Percentiles rank a stretch among this genome's conserved stretches.
Evolutionary conservation across 2,797 vertebrate genomes (phyloP).

Genomic region (Anisognathus igniventris): DNA sequence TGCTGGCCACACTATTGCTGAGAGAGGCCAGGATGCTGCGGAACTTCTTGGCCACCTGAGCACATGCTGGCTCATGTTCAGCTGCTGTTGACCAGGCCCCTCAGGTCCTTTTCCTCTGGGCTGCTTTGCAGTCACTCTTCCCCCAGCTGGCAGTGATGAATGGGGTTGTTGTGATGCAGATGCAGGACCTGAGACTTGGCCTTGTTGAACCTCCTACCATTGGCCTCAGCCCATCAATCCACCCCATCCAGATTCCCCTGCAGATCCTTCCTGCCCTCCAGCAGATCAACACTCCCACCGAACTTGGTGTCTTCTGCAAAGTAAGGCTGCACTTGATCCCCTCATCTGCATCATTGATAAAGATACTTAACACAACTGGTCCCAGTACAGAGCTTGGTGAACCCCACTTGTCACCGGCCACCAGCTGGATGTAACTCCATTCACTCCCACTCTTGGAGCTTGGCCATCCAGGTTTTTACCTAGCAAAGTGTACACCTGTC

Average conservation of each 20-base stretch:
- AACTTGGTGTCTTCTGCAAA: background rate
- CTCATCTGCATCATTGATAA: background rate
- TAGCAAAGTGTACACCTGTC: background rate
- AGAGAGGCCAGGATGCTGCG: rapidly evolving
- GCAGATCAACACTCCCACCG: background rate
- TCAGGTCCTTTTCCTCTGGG: background rate
- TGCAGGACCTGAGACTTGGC: background rate
- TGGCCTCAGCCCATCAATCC: background rate
- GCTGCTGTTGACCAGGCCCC: background rate
- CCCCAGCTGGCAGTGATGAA: too few relatives aligned
- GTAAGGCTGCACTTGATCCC: background rate
- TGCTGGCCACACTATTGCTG: background rate
- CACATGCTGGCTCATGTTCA: background rate
- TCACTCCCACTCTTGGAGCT: background rate
- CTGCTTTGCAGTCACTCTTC: background rate
- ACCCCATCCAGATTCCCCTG: background rate
- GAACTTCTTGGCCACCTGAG: background rate
- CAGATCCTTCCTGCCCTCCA: background rate
- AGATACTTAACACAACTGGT: background rate
- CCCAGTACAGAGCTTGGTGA: background rate
- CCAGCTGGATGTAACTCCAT: background rate
- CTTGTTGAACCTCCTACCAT: background rate
- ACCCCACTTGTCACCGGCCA: background rate
- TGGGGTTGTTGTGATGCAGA: background rate
- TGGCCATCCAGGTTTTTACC: background rate